Evolutionary conservation across 2,797 vertebrate genomes (phyloP).

Genomic region (Miichthys miiuy): DNA sequence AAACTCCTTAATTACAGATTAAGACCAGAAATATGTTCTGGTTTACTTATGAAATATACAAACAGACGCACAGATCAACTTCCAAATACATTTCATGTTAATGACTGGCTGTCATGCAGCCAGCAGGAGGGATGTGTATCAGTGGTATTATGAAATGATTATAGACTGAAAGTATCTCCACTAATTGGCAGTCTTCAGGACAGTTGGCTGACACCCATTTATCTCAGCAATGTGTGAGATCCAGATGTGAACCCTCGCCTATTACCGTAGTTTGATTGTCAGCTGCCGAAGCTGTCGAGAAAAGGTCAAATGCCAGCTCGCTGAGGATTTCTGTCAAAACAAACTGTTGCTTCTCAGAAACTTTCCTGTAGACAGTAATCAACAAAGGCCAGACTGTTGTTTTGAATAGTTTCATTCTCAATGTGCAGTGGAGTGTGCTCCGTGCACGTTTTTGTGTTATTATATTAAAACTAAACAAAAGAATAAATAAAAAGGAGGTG

Average conservation of each 20-base stretch:
- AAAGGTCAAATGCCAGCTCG: constrained; percentile 63
- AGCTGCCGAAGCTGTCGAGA: constrained; percentile 62
- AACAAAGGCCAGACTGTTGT: constrained; percentile 21
- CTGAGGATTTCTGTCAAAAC: constrained; percentile 46
- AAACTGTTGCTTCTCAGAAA: constrained; percentile 38
- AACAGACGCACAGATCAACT: constrained; percentile 19
- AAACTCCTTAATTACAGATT: constrained; percentile 18
- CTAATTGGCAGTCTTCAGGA: constrained; percentile 71
- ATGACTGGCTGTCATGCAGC: constrained; percentile 57
- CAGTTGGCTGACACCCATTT: constrained; percentile 61
- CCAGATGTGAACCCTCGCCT: constrained; percentile 51
- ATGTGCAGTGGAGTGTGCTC: neutral
- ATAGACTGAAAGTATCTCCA: constrained; percentile 45
- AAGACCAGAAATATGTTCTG: constrained; percentile 2
- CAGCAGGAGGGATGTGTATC: constrained; percentile 43
- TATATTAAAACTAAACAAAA: constrained; percentile 8
- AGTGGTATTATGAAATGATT: constrained; percentile 60
- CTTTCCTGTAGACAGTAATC: constrained; percentile 23
- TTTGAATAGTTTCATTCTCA: neutral
- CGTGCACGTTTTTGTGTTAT: neutral
- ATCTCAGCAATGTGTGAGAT: constrained; percentile 62
- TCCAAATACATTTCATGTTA: constrained; percentile 39
- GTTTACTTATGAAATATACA: constrained; percentile 28
- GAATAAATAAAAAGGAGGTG: constrained; percentile 10
- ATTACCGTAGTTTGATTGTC: constrained; percentile 68